Evolutionary conservation across 2,797 vertebrate species (phyloP).

Genomic region (Sphenopsis melanotis): DNA sequence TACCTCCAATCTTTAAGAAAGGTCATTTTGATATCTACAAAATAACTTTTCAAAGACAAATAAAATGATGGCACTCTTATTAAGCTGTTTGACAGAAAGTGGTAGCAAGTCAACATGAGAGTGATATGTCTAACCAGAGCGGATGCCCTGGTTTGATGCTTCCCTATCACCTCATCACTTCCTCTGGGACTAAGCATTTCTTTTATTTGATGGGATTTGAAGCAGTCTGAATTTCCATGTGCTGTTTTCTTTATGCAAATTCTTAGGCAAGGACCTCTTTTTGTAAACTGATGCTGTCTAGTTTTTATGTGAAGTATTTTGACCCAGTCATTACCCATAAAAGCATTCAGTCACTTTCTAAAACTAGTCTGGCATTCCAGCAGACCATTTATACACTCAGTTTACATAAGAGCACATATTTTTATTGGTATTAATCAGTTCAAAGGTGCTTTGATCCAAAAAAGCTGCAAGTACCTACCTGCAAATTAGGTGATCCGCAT

Average conservation of each 20-base stretch:
- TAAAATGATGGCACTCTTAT: neutral
- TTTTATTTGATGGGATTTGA: neutral
- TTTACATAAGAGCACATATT: neutral
- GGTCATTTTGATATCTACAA: neutral
- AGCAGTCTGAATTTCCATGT: neutral
- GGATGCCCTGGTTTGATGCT: neutral
- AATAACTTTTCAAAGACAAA: neutral
- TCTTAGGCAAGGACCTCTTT: neutral
- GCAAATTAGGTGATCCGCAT: neutral
- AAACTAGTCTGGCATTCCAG: neutral
- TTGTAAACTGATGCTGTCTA: neutral
- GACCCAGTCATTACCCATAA: neutral
- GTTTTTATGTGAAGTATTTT: neutral
- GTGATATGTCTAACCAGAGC: neutral
- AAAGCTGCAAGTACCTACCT: neutral
- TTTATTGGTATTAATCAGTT: neutral
- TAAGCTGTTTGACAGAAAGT: neutral
- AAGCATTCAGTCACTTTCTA: neutral
- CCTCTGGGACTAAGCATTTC: neutral
- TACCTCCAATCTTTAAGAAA: neutral
- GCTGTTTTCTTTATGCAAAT: neutral
- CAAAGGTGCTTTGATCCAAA: neutral
- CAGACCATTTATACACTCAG: neutral
- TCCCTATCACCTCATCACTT: neutral
- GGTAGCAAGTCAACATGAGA: neutral